Base-by-base conservation (phyloP, 2,797 vertebrate species). In the Argyrosomus regius region DNA sequence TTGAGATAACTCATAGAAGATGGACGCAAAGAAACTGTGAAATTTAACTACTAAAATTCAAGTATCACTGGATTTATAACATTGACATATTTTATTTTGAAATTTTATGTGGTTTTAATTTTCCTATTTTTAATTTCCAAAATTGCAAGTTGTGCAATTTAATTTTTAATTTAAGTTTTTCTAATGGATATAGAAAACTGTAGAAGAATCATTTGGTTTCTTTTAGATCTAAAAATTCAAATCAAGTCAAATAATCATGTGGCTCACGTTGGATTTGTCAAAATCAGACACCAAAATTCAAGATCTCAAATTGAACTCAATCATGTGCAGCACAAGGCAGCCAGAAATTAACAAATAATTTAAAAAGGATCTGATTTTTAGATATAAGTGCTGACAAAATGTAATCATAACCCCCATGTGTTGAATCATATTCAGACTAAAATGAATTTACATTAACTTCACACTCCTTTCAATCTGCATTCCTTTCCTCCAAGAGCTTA, bases 51-150 rank as follows among this genome's bases (percentile, higher is more conserved):
- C 1, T 12, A 9, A 54, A 79, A 43, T 67, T 43, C 8, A 71
- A 60, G 7, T n/a, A n/a, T 9, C 43, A 35, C 17, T n/a, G n/a
- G 59, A 65, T 65, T 64, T 53, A 56, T 28, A 11, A 20, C 14
- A 5, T 28, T 31, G 1, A 57, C 52, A 65, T 31, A 48, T 58
- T 58, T 39, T 16, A 68, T 62, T 67, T 62, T 67, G 13, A 60
- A 68, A 59, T 59, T 43, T 5, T 14, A 58, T 13, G 10, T 56
- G 26, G 14, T 39, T 46, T 45, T 24, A 49, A 24, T 4, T 41
- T 1, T 4, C 4, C 7, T 20, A 13, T 39, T 41, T 28, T 39
- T 5, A 14, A 20, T 39, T 64, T 35, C 8, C 1, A 53, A 7
- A 18, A 13, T 3, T 11, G 22, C 8, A 39, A 39, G 35, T 9